Evolutionary conservation across 2,113 vertebrate species (phyloP).

Genomic region (Physeter macrocephalus): DNA sequence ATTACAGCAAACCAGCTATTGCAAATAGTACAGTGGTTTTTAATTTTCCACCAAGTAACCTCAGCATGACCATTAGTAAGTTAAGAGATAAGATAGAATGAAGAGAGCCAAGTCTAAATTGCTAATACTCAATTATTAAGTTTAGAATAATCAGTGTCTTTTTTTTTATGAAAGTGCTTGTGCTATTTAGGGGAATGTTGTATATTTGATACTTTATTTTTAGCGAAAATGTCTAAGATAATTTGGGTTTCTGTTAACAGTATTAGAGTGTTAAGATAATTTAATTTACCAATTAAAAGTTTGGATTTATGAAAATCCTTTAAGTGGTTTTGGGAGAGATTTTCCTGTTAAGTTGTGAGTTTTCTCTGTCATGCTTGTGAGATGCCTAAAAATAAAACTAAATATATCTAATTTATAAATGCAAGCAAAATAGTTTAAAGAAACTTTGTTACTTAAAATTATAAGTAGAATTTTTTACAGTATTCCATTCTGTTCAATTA

Average conservation of each 20-base stretch:
- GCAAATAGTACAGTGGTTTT: not conserved
- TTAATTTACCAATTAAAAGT: not conserved
- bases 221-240: not conserved
- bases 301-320: not conserved
- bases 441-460: not conserved
- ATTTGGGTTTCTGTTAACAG: not conserved
- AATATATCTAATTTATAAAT: not conserved
- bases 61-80: not conserved
- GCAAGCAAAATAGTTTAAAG: not conserved
- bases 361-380: not conserved
- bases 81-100: not conserved
- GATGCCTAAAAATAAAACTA: not conserved
- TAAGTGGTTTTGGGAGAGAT: not conserved
- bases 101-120: not conserved
- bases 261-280: not conserved
- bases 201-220: not conserved
- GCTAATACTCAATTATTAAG: not conserved
- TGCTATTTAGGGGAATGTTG: not conserved
- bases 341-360: not conserved
- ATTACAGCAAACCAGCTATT: not conserved
- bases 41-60: constrained; percentile 8
- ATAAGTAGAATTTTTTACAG: not conserved
- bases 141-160: not conserved
- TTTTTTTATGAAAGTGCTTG: not conserved
- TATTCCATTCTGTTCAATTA: not conserved